Conservation (phyloP, 2,113 vertebrate genomes). For the Lonchura striata region DNA sequence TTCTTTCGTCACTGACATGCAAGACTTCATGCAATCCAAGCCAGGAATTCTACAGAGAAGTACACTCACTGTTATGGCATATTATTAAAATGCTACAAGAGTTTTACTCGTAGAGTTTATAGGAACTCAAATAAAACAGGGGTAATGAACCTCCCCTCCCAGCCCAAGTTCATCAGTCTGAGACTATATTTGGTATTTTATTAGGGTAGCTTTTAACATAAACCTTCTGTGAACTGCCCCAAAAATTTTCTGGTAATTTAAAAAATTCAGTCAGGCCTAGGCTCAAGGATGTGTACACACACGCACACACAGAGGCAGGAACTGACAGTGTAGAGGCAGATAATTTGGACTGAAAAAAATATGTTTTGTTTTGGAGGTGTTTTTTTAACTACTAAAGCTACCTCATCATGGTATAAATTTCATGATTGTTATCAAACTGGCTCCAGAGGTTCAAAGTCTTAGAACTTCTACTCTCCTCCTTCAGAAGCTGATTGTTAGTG, state of each 20-base stretch:
- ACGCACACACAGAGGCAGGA: not conserved
- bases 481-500: not conserved
- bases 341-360: not conserved
- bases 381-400: not conserved
- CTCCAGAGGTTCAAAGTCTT: not conserved
- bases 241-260: not conserved
- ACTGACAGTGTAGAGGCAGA: not conserved
- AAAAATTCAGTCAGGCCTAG: not conserved
- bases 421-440: not conserved
- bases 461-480: not conserved
- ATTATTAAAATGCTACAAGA: not conserved
- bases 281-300: not conserved
- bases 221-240: not conserved
- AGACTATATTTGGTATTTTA: not conserved
- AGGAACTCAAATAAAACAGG: not conserved
- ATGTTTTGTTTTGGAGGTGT: not conserved
- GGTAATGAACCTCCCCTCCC: not conserved
- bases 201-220: not conserved
- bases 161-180: not conserved
- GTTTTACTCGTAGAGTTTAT: not conserved
- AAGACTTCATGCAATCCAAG: not conserved
- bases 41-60: not conserved
- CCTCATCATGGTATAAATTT: not conserved
- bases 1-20: not conserved
- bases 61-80: not conserved